Base-by-base conservation (phyloP, 53 echinoderm and acorn worm genomes). In the Hippasteria phrygiana region DNA sequence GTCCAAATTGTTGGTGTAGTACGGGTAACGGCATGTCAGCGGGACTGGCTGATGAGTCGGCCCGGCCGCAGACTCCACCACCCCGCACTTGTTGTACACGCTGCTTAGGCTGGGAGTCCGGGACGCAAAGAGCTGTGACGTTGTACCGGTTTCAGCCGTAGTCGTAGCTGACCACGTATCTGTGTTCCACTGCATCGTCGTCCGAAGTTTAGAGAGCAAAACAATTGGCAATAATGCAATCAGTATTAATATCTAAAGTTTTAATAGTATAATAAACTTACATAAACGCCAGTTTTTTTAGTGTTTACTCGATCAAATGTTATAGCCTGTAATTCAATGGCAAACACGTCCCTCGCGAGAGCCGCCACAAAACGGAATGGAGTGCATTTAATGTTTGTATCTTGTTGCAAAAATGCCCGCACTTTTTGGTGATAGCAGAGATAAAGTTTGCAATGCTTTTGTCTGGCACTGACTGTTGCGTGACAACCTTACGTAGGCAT, bases 1-100 rank as follows among this genome's bases (percentile, higher is more conserved):
- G 59, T 94, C 93, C 18, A 93, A 42, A 50, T 94, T 91, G 88
- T 92, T 96, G 80, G 88, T 83, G 75, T 92, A 96, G 73, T 90
- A 94, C 20, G 96, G 90, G 59, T 96, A 96, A 17, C 96, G 89
- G 46, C 89, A 94, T 29, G 93, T 50, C 31, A 96, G 63, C 9
- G 96, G 91, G 9, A 93, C 62, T 53, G 89, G 81, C 32, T 83
- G 83, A n/a, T 83, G 83, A 4, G 67, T 45, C 12, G 69, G 8
- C 37, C 73, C 73, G 9, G 83, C 11, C 18, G 43, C 45, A 5
- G 66, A 29, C 28, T 62, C 65, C 38, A 41, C 33, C 9, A 29
- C 83, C 5, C 83, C 66, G 34, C 69, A 16, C n/a, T 42, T 65
- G 47, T 43, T 67, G 66, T 83, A 83, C 33, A 67, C 83, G 66